Percentiles rank a stretch among this genome's conserved stretches.
phyloP scores from a whole-genome alignment of 2,113 vertebrate genomes.

The Gymnogyps californianus region DNA sequence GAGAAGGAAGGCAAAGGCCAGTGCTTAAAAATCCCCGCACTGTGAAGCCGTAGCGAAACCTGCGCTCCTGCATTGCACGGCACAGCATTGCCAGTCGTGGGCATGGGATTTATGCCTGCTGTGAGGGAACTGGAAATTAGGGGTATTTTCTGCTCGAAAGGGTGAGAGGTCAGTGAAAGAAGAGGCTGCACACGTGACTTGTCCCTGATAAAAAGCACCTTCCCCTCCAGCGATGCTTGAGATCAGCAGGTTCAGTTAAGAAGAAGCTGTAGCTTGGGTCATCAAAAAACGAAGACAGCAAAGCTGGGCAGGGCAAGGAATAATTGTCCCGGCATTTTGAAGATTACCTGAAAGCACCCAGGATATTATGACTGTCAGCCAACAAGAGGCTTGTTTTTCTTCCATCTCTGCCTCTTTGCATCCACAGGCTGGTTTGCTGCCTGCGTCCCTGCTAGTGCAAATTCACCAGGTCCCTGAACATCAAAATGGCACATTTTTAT shows the following conservation, averaged over 20 bases:
- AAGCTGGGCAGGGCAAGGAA: not conserved
- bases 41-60: not conserved
- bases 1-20: not conserved
- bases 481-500: not conserved
- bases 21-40: not conserved
- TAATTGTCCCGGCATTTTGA: not conserved
- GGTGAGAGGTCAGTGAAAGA: not conserved
- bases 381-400: not conserved
- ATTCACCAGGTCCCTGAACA: not conserved
- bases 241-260: not conserved
- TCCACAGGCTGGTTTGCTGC: not conserved
- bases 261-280: not conserved
- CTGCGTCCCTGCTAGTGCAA: not conserved
- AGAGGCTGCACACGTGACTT: no score
- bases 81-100: not conserved
- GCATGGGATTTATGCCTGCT: not conserved
- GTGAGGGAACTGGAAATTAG: not conserved
- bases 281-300: not conserved
- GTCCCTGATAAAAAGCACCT: not conserved
- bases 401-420: not conserved
- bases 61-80: not conserved
- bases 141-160: not conserved
- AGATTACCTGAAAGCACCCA: not conserved
- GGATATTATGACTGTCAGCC: not conserved
- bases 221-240: not conserved